Evolutionary conservation across 2,888 invertebrate genomes (phyloP).

Genomic region (Furcula furcula): DNA sequence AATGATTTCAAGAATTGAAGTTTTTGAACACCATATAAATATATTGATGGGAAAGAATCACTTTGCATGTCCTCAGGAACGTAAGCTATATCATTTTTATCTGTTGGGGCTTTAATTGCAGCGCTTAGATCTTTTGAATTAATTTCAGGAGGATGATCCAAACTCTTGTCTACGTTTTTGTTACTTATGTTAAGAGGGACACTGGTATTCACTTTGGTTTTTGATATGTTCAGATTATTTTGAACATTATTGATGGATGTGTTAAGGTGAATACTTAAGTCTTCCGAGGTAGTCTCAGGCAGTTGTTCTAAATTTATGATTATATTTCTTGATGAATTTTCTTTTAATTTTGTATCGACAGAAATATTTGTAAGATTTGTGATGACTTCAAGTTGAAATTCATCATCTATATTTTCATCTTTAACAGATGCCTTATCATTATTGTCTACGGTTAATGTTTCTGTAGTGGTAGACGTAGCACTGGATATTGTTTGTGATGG

Average conservation of each 20-base stretch:
- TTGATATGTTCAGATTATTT: background rate
- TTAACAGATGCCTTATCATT: no score
- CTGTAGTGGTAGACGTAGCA: constrained; percentile 5
- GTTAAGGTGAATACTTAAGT: background rate
- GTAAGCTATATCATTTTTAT: constrained; percentile 50
- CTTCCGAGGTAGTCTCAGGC: background rate
- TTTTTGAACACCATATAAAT: constrained; percentile 68
- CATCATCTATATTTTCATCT: background rate
- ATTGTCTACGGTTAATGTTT: background rate
- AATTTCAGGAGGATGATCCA: constrained; percentile 42
- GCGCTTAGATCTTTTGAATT: constrained; percentile 26
- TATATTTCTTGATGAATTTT: no score
- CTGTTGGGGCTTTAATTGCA: constrained; percentile 10
- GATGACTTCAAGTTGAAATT: background rate
- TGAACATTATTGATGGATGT: background rate
- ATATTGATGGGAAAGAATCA: constrained; percentile 65
- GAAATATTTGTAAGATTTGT: background rate
- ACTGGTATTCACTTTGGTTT: background rate
- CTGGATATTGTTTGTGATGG: background rate
- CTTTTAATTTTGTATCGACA: background rate
- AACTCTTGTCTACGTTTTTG: background rate
- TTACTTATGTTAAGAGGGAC: background rate
- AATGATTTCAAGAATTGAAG: constrained; percentile 64
- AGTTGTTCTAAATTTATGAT: background rate
- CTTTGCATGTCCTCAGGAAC: constrained; percentile 69